These are phyloP conservation scores for Pelobates cultripes DNA, from an alignment of 2,797 vertebrate genomes.

Conservation along the genomic window DNA sequence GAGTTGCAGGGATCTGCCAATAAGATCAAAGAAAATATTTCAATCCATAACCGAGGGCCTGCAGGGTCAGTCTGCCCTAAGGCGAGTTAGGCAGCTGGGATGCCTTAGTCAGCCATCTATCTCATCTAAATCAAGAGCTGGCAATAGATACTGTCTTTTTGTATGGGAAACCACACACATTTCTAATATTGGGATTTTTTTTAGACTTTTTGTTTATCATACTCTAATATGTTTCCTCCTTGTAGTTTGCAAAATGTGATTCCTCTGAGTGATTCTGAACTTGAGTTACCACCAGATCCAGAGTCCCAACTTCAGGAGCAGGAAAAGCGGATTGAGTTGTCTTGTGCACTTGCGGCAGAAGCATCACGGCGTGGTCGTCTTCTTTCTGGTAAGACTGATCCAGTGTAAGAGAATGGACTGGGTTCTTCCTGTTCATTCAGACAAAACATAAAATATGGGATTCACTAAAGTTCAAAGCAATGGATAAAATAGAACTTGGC, in stretches of 20 bases:
- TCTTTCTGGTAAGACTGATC: slow-evolving; percentile 85
- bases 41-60: no score
- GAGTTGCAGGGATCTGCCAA: no score
- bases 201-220: no score
- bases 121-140: no score
- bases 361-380: slow-evolving; percentile 92
- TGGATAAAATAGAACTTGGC: not conserved
- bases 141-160: no score
- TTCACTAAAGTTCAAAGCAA: not conserved
- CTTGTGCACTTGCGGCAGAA: slow-evolving; percentile 91
- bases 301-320: slow-evolving; percentile 93
- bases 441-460: not conserved
- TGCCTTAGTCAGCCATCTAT: no score
- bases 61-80: no score
- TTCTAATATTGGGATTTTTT: no score
- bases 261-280: slow-evolving; percentile 84
- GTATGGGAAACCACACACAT: no score
- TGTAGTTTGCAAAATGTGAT: slow-evolving; percentile 91
- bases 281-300: slow-evolving; percentile 77
- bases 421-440: not conserved
- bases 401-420: not conserved
- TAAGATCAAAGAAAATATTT: no score
- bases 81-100: no score
- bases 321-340: slow-evolving; percentile 96
- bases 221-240: not conserved